Evolutionary conservation across 2,113 vertebrate species (phyloP).

Genomic region (Pseudopipra pipra): DNA sequence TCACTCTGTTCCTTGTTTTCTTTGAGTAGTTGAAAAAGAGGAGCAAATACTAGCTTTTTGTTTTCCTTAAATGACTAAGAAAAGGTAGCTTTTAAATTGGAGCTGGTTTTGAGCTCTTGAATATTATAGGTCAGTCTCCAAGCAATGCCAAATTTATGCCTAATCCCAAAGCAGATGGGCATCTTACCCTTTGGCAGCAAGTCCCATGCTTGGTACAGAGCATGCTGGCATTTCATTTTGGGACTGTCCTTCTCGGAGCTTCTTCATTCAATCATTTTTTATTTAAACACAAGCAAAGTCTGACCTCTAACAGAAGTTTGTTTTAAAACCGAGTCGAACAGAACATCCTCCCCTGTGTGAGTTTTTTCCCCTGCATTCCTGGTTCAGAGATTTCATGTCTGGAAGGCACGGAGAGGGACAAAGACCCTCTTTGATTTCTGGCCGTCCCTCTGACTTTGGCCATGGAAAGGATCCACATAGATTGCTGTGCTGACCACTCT

Average conservation of each 20-base stretch:
- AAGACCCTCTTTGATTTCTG: rapidly evolving
- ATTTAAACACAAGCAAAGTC: neutral
- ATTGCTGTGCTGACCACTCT: rapidly evolving
- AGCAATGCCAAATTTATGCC: neutral
- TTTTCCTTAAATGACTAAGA: neutral
- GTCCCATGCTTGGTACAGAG: rapidly evolving
- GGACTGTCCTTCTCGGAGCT: rapidly evolving
- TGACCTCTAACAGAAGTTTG: neutral
- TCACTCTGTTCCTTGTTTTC: neutral
- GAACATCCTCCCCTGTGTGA: neutral
- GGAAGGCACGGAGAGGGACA: neutral
- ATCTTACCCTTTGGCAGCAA: neutral
- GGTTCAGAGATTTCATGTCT: rapidly evolving
- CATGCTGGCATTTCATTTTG: neutral
- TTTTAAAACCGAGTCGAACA: neutral
- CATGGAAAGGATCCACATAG: too few species aligned
- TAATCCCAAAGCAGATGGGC: neutral
- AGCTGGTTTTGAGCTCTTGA: neutral
- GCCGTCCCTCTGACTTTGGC: neutral
- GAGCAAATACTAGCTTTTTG: neutral
- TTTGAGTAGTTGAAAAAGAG: neutral
- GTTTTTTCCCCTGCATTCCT: neutral
- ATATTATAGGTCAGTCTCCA: neutral
- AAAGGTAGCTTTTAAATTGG: neutral
- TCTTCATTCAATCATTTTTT: neutral